These are phyloP conservation scores for Zeugodacus cucurbitae DNA, from an alignment of 1,140 invertebrate species.

Conservation along the genomic window DNA sequence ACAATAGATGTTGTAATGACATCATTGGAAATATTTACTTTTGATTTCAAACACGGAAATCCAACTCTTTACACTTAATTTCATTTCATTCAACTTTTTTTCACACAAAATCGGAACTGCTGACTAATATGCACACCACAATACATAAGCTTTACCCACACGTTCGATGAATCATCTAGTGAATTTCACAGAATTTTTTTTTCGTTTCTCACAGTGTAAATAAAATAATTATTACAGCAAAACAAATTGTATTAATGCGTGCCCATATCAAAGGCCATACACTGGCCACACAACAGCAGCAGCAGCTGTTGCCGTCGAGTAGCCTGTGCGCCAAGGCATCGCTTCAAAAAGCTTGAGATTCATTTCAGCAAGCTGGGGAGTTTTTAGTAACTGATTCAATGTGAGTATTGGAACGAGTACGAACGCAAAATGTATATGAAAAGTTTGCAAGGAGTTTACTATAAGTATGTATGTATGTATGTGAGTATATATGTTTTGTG, in stretches of 20 bases:
- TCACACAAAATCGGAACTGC: no score
- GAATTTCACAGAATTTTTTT: not conserved
- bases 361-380: not conserved
- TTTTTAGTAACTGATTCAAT: not conserved
- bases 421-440: not conserved
- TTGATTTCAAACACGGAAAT: no score
- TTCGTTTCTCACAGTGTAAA: conserved; percentile 13
- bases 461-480: not conserved
- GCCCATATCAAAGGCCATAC: not conserved
- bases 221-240: conserved; percentile 19
- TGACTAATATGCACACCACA: not conserved
- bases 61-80: no score
- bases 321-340: not conserved
- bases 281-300: not conserved
- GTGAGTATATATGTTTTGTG: not conserved
- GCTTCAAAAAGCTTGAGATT: not conserved
- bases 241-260: conserved; percentile 31
- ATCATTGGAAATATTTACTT: no score
- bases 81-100: no score
- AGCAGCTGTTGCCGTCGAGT: not conserved
- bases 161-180: not conserved
- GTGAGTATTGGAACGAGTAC: not conserved
- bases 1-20: no score
- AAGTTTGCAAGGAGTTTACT: not conserved
- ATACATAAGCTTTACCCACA: not conserved